Conservation (phyloP, 2,888 invertebrate species). For the Drosophila parthenogenetica region DNA sequence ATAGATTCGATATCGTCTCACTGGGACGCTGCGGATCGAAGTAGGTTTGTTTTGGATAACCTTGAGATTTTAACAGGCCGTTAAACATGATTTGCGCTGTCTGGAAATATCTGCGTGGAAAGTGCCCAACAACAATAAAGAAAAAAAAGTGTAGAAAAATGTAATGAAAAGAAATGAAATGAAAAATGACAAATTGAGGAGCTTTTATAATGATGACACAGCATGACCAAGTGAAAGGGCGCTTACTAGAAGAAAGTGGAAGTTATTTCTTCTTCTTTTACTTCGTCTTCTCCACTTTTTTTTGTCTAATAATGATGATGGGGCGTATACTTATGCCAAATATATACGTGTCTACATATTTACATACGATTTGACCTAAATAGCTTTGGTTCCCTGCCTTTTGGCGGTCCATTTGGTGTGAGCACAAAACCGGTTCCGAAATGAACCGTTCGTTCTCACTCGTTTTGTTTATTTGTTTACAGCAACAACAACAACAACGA, state of each 20-base stretch:
- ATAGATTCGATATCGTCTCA: constrained; percentile 89
- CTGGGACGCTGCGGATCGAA: constrained; percentile 89
- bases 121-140: neutral
- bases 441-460: constrained; percentile 36
- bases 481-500: too few relatives aligned
- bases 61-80: constrained; percentile 90
- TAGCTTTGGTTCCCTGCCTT: constrained; percentile 50
- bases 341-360: constrained; percentile 3
- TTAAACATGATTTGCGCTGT: constrained; percentile 90
- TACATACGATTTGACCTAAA: constrained; percentile 43
- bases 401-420: constrained; percentile 54
- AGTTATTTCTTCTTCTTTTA: constrained; percentile 48
- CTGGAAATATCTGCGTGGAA: constrained; percentile 87
- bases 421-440: constrained; percentile 60
- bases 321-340: constrained; percentile 39
- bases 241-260: constrained; percentile 72
- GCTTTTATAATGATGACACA: constrained; percentile 55
- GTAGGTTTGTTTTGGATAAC: constrained; percentile 89
- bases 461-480: constrained; percentile 57
- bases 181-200: constrained; percentile 48
- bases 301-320: constrained; percentile 47
- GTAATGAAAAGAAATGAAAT: constrained; percentile 28
- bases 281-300: neutral
- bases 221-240: constrained; percentile 73
- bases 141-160: neutral